Evolutionary conservation across 2,113 vertebrate species (phyloP).

Genomic region (Laticauda laticaudata): DNA sequence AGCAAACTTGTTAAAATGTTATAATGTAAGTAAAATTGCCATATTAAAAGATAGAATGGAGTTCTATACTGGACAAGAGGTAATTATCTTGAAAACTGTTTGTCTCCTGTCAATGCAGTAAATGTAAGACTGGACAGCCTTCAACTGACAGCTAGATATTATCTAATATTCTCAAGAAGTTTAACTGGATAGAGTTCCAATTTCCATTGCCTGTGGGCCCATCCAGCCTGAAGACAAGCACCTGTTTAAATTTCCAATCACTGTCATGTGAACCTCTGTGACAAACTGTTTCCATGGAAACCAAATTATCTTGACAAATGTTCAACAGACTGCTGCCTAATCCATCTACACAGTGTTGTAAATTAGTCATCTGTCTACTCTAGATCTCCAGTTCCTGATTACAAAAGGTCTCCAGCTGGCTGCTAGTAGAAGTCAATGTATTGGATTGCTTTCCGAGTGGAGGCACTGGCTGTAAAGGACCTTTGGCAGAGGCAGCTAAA

Average conservation of each 20-base stretch:
- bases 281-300: not conserved
- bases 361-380: constrained; percentile 28
- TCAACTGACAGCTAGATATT: not conserved
- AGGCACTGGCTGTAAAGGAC: not conserved
- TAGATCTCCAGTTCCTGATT: constrained; percentile 18
- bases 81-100: not conserved
- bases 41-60: not conserved
- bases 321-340: constrained; percentile 12
- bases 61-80: not conserved
- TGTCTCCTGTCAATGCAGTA: not conserved
- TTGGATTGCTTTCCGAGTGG: constrained; percentile 2
- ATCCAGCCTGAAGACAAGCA: constrained; percentile 25
- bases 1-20: not conserved
- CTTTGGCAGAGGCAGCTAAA: not conserved
- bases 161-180: not conserved
- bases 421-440: constrained; percentile 10
- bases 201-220: constrained; percentile 14
- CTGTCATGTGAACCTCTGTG: constrained; percentile 10
- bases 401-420: constrained; percentile 9
- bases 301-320: constrained; percentile 5
- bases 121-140: not conserved
- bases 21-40: not conserved
- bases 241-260: constrained; percentile 29
- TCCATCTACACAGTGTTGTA: not conserved
- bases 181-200: constrained; percentile 13